Evolutionary conservation across 2,113 vertebrate genomes (phyloP).

Genomic region (Noturus placidus): DNA sequence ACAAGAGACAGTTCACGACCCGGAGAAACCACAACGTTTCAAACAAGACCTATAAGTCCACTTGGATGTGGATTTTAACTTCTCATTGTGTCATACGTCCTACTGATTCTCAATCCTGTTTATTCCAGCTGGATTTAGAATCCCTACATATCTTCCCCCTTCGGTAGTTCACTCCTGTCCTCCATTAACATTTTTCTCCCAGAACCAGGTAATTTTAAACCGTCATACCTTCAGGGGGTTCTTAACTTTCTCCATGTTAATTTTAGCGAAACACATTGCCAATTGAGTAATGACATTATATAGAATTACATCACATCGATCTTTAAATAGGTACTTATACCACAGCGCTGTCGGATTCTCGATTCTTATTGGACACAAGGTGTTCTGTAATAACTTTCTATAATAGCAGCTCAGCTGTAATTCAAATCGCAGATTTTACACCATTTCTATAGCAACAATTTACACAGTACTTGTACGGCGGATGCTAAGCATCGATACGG

Average conservation of each 20-base stretch:
- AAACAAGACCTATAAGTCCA: not conserved
- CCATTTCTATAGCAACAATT: not conserved
- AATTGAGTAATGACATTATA: conserved; percentile 27
- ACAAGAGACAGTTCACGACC: not conserved
- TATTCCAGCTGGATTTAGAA: conserved; percentile 1
- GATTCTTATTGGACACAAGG: not conserved
- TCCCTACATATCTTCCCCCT: not conserved
- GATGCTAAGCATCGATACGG: not conserved
- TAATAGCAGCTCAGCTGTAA: not conserved
- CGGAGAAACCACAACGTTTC: not conserved
- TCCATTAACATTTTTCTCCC: conserved; percentile 56
- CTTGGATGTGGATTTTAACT: not conserved
- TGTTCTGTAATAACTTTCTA: not conserved
- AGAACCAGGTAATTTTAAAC: conserved; percentile 63
- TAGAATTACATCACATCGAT: not conserved
- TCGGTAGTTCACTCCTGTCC: not conserved
- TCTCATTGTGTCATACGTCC: not conserved
- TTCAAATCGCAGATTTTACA: not conserved
- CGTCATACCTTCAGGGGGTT: conserved; percentile 52
- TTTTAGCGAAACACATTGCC: conserved; percentile 55
- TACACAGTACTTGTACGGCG: not conserved
- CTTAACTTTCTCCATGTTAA: conserved; percentile 64
- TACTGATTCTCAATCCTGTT: not conserved
- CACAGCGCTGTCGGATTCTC: not conserved
- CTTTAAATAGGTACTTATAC: conserved; percentile 2